A percentile compares a stretch with the other conserved stretches of the same genome.
Evolutionary conservation across 2,797 vertebrate species (phyloP).

Genomic region (Sebastes itinus): DNA sequence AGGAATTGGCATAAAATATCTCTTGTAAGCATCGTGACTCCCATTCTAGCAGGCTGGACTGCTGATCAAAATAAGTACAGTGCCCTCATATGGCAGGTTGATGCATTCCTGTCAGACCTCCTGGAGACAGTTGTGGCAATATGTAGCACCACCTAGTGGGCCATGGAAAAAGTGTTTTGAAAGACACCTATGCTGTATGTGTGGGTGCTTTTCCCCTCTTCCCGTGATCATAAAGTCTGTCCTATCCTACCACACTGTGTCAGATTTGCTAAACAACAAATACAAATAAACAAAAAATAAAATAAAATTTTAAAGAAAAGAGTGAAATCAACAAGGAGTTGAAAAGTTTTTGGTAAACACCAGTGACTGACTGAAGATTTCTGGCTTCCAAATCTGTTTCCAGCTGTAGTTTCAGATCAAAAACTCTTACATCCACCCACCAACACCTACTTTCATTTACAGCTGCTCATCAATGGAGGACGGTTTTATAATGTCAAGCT

Average conservation of each 20-base stretch:
- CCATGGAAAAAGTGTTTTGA: not conserved
- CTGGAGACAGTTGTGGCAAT: conserved; percentile 23
- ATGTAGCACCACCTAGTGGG: conserved; percentile 78
- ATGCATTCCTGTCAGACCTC: not conserved
- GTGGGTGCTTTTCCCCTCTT: not conserved
- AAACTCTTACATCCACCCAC: not conserved
- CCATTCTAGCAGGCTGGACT: not conserved
- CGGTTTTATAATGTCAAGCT: not conserved
- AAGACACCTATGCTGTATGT: not conserved
- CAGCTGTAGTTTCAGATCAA: not conserved
- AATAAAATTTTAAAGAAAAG: not conserved
- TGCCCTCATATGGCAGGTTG: conserved; percentile 56
- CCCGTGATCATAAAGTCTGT: not conserved
- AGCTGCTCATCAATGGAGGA: not conserved
- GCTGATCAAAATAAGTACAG: conserved; percentile 32
- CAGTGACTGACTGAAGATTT: not conserved
- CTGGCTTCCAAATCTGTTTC: not conserved
- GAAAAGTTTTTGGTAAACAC: not conserved
- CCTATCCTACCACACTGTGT: not conserved
- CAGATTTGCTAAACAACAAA: not conserved
- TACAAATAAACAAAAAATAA: not conserved
- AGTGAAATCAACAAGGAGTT: not conserved
- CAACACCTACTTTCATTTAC: not conserved
- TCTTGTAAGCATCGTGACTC: conserved; percentile 1
- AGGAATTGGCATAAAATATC: not conserved